Conservation (phyloP, 2,797 vertebrate genomes). For the Salarias fasciatus region DNA sequence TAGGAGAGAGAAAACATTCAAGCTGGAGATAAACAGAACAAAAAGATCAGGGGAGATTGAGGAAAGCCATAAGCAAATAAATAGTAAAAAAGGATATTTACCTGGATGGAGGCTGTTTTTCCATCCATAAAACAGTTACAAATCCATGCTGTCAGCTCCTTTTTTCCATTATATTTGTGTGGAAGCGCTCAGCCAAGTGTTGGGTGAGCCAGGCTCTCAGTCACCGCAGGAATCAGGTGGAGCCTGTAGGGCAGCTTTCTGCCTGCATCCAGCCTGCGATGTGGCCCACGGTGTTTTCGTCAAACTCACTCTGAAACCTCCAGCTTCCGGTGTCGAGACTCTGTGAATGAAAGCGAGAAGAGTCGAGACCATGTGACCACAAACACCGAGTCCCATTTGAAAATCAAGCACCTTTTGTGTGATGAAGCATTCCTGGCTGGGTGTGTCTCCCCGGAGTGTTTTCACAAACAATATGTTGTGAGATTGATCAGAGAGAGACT, state of each 20-base stretch:
- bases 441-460: conserved; percentile 34
- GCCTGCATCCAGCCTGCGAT: background rate
- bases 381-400: background rate
- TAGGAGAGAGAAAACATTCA: conserved; percentile 48
- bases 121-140: background rate
- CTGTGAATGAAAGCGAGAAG: conserved; percentile 19
- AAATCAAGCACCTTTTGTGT: conserved; percentile 18
- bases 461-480: conserved; percentile 4
- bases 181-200: conserved; percentile 2
- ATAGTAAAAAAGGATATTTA: conserved; percentile 13
- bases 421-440: conserved; percentile 15
- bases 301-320: too few relatives aligned
- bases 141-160: conserved; percentile 5
- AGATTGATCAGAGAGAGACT: background rate
- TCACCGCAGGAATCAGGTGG: conserved; percentile 65
- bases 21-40: conserved; percentile 12
- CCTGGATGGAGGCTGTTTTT: conserved; percentile 30
- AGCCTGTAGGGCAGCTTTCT: conserved; percentile 70
- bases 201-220: conserved; percentile 8
- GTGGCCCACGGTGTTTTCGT: conserved; percentile 6
- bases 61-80: background rate
- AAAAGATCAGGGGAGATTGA: background rate
- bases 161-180: conserved; percentile 11
- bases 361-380: conserved; percentile 23
- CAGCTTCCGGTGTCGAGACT: conserved; percentile 6